Conservation (phyloP, 1,140 invertebrate species). For the Euwallacea similis region DNA sequence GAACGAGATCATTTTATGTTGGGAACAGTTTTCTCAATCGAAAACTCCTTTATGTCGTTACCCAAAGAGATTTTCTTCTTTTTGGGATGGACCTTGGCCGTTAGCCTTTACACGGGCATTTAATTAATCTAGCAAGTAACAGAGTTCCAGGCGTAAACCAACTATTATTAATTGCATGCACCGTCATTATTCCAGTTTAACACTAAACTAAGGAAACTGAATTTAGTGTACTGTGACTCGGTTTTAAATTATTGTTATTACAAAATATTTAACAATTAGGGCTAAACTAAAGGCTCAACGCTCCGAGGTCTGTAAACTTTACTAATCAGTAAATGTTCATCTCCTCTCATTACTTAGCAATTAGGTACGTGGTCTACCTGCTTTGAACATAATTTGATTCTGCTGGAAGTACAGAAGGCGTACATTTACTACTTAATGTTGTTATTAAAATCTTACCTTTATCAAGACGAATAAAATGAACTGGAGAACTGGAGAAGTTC, state of each 20-base stretch:
- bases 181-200: not conserved
- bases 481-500: too few relatives aligned
- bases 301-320: constrained; percentile 14
- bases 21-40: constrained; percentile 1
- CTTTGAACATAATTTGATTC: constrained; percentile 12
- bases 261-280: constrained; percentile 12
- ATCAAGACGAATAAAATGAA: too few relatives aligned
- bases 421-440: too few relatives aligned
- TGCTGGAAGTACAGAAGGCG: not conserved
- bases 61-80: too few relatives aligned
- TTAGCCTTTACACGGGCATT: not conserved
- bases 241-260: constrained; percentile 12
- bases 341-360: constrained; percentile 16
- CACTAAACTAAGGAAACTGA: constrained; percentile 3
- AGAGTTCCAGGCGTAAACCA: constrained; percentile 1
- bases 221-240: constrained; percentile 6
- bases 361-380: constrained; percentile 20
- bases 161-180: constrained; percentile 1
- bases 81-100: too few relatives aligned
- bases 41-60: too few relatives aligned
- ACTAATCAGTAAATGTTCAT: constrained; percentile 21
- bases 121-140: constrained; percentile 15
- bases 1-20: constrained; percentile 12
- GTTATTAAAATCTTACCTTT: too few relatives aligned
- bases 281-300: constrained; percentile 1